A percentile compares a stretch with the other conserved stretches of the same genome.
These are phyloP conservation scores for Oreochromis tanganicae DNA, from an alignment of 2,113 vertebrate genomes.

Conservation along the genomic window DNA sequence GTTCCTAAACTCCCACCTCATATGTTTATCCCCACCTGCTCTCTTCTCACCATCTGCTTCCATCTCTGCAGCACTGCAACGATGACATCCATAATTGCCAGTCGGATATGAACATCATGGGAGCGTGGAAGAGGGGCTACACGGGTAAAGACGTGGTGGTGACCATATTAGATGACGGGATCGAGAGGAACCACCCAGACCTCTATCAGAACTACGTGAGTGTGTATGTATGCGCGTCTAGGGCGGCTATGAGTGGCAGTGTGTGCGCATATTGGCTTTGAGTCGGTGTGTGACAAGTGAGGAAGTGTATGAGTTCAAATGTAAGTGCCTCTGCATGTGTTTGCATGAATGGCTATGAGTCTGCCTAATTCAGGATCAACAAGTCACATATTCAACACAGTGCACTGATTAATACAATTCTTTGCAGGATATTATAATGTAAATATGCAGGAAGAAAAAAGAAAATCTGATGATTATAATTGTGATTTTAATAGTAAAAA, in stretches of 20 bases:
- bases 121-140: conserved; percentile 97
- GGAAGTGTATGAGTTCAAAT: background rate
- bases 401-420: background rate
- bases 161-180: conserved; percentile 96
- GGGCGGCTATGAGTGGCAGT: background rate
- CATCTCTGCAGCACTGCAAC: conserved; percentile 84
- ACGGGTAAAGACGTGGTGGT: conserved; percentile 96
- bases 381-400: background rate
- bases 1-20: background rate
- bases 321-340: background rate
- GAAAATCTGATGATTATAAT: background rate
- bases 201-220: conserved; percentile 97
- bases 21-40: background rate
- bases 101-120: conserved; percentile 98
- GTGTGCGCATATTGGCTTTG: background rate
- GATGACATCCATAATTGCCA: conserved; percentile 94
- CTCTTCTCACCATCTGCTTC: background rate
- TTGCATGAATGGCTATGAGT: background rate
- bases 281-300: background rate
- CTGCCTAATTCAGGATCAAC: background rate
- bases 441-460: background rate
- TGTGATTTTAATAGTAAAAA: background rate
- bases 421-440: background rate
- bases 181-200: conserved; percentile 95
- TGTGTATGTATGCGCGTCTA: conserved; percentile 64